Evolutionary conservation across 2,888 invertebrate species (phyloP).

Genomic region (Sericinus montela): DNA sequence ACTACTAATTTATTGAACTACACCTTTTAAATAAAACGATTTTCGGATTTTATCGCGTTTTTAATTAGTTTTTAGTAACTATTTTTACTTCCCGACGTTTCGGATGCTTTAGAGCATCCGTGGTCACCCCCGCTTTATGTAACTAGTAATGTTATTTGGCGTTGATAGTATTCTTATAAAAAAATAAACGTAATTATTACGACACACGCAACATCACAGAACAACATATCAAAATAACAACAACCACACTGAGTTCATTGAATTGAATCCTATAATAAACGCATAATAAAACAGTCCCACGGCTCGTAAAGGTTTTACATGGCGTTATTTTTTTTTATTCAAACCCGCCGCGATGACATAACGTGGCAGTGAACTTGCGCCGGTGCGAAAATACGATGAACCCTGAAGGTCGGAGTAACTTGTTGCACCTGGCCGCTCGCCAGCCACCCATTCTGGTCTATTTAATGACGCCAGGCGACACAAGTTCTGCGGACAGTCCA

Average conservation of each 20-base stretch:
- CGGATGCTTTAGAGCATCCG: no score
- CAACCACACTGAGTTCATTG: background rate
- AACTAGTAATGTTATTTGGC: no score
- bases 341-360: conserved; percentile 17
- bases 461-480: background rate
- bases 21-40: no score
- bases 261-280: background rate
- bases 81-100: no score
- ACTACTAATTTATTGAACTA: no score
- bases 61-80: no score
- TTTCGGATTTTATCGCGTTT: no score
- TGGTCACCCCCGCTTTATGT: no score
- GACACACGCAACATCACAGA: background rate
- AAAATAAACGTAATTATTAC: no score
- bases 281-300: background rate
- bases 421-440: conserved; percentile 37
- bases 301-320: conserved; percentile 12
- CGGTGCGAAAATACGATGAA: conserved; percentile 23
- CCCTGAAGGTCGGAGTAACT: conserved; percentile 28
- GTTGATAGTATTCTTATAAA: no score
- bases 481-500: background rate
- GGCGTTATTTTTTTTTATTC: background rate
- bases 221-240: background rate
- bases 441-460: conserved; percentile 20
- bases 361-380: conserved; percentile 31